Evolutionary conservation across 2,888 invertebrate genomes (phyloP), one percentile per base, ranked within the genome.

Genomic region (Lepetodrilus schrolli): DNA sequence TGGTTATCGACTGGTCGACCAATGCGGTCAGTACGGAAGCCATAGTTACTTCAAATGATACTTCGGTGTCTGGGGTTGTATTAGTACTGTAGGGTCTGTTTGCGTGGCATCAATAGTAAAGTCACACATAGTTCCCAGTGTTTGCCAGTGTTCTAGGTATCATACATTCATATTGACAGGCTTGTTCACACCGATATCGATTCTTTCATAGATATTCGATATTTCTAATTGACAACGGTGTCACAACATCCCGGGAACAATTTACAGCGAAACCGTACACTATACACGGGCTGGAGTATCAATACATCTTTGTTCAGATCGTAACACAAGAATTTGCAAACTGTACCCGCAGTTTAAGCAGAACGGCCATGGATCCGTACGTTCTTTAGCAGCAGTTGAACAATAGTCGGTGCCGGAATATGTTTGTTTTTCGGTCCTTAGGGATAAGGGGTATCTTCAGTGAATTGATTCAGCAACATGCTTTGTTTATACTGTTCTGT

Each of bases 141-240:
- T 58, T 58, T 58, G 58, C 58, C 58, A 58, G 17, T 7, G n/a
- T 26, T 23, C 34, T 30, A 26, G 34, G 34, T 58, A 58, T 58
- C 58, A 58, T 58, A 58, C n/a, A 58, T 58, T 58, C 58, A 58
- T 17, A 30, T 30, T 30, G 58, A 30, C 58, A 30, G 26, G 26
- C 4, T 17, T 58, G 13, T 58, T 58, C 34, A n/a, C 7, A 17
- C 58, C 34, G 2, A 1, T 7, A 58, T 58, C 58, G 58, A 58
- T 34, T 17, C 34, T 8, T 2, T 13, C 26, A 58, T 58, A 26
- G 58, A 58, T 58, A 58, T 58, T 58, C 58, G 58, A 58, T 58
- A 58, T 58, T 58, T 26, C 58, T 58, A 26, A 58, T 58, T 58
- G 58, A 58, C 23, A 58, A 23, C 17, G n/a, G 17, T 58, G 58